phyloP scores from a whole-genome alignment of 2,888 invertebrate genomes.

The Platycnemis pennipes region DNA sequence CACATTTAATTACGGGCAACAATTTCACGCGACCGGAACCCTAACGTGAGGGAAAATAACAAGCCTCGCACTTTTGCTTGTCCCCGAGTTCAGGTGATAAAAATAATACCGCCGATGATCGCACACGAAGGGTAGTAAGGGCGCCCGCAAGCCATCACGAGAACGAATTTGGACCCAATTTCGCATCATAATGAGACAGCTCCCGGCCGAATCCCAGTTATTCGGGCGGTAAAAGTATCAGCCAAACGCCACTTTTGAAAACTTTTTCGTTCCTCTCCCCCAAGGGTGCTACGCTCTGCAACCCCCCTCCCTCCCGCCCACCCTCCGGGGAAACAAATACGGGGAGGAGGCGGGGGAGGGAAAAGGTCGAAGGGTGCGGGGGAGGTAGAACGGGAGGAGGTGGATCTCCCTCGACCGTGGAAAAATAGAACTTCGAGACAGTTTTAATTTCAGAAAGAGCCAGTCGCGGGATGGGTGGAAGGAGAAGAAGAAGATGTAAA shows the following conservation, averaged over 20 bases:
- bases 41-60: neutral
- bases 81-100: neutral
- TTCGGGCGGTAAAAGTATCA: neutral
- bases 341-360: neutral
- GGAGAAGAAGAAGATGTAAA: neutral
- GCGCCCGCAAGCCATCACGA: neutral
- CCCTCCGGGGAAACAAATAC: neutral
- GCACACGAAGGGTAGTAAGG: neutral
- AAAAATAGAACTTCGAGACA: neutral
- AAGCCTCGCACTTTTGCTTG: no score
- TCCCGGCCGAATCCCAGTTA: neutral
- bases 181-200: constrained; percentile 19
- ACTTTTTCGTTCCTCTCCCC: neutral
- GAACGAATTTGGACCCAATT: neutral
- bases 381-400: neutral
- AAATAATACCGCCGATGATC: neutral
- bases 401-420: no score
- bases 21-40: neutral
- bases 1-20: neutral
- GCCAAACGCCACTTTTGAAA: neutral
- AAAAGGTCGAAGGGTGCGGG: neutral
- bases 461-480: neutral
- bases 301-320: neutral
- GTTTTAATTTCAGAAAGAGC: neutral
- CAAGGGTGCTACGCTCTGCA: no score